Percentiles rank a stretch among this genome's conserved stretches.
These are phyloP conservation scores for Nasonia longicornis DNA, from an alignment of 1,140 invertebrate species.

Conservation along the genomic window DNA sequence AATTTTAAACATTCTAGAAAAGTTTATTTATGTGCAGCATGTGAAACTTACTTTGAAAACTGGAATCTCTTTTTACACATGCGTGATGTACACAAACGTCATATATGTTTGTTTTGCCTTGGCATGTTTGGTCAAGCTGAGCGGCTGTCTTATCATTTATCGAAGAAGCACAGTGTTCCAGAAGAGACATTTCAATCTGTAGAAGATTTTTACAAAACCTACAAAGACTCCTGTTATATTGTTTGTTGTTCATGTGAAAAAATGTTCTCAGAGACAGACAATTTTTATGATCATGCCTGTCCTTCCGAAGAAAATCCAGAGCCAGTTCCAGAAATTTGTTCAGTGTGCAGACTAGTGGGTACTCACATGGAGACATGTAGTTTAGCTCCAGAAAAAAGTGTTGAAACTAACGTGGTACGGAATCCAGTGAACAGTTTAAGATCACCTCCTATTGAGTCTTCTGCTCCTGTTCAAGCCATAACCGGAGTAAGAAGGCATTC, in stretches of 20 bases:
- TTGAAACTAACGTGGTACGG: constrained; percentile 3
- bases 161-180: constrained; percentile 79
- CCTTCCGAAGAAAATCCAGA: constrained; percentile 47
- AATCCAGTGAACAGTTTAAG: not conserved
- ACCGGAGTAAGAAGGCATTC: constrained; percentile 44
- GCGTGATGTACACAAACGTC: constrained; percentile 80
- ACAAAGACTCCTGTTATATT: constrained; percentile 77
- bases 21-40: constrained; percentile 82
- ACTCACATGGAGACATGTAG: constrained; percentile 61
- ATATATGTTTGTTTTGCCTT: constrained; percentile 83
- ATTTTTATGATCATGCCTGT: constrained; percentile 81
- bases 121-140: constrained; percentile 84
- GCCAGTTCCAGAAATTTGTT: constrained; percentile 55
- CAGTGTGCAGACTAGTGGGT: constrained; percentile 59
- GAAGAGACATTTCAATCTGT: constrained; percentile 74
- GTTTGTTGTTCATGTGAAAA: constrained; percentile 84
- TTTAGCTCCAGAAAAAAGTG: constrained; percentile 48
- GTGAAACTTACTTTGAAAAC: constrained; percentile 84
- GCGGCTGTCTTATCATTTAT: constrained; percentile 79
- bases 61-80: constrained; percentile 87
- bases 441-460: not conserved
- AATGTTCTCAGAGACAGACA: constrained; percentile 78
- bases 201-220: constrained; percentile 75
- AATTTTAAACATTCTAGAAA: constrained; percentile 78
- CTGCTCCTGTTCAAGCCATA: constrained; percentile 20